Base-by-base conservation (phyloP, 2,797 vertebrate species). In the Malacoraja senta region DNA sequence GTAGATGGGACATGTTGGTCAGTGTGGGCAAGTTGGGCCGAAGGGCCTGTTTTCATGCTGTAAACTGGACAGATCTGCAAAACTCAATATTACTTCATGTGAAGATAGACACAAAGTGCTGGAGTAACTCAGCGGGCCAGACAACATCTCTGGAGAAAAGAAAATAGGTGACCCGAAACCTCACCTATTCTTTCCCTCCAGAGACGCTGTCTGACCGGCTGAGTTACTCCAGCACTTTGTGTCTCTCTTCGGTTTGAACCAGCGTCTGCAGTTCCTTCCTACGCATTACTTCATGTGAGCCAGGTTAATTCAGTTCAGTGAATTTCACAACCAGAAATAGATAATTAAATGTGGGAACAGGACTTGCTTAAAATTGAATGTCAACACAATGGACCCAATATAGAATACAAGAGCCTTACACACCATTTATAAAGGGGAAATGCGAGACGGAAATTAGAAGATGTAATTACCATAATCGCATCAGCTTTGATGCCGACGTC, bases 361-460 rank as follows among this genome's bases (percentile, higher is more conserved):
- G 61, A 35, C 68, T 88, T 88, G 63, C 65, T 88, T 88, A 35
- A 32, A 63, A 88, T 88, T 8, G 63, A 88, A 88, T 32, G 32
- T 88, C 63, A 88, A 68, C 63, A 88, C 63, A 68, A 88, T 35
- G 84, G 15, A 9, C 2, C n/a, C 63, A 88, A 68, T 88, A 21
- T 88, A 68, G 63, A 68, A 88, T 8, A 63, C 61, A 86, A 65
- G 58, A 86, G 83, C 13, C 58, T 86, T 65, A 32, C 83, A 32
- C n/a, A 32, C 83, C 83, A 35, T 88, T 68, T 68, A 68, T 65
- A 35, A 65, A 68, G n/a, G n/a, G 84, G n/a, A 88, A 88, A 88
- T 88, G n/a, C 35, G 19, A 88, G n/a, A 32, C 32, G 63, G 84
- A 88, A 88, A 88, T 88, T 35, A 32, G 61, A 68, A 88, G 68